Evolutionary conservation across 2,797 vertebrate genomes (phyloP).

Genomic region (Staurois parvus): DNA sequence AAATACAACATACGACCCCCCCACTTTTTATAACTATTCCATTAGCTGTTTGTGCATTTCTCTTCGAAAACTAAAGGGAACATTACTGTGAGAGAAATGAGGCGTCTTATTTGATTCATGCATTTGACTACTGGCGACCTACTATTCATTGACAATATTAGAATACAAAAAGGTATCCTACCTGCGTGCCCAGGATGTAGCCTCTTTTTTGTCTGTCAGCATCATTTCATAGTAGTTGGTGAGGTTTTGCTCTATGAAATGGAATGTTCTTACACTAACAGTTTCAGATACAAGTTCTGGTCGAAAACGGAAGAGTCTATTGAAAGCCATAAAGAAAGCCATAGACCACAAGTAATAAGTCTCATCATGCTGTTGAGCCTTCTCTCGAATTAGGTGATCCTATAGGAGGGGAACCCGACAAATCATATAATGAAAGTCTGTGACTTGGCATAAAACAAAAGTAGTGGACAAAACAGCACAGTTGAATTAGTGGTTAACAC

Average conservation of each 20-base stretch:
- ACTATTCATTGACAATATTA: background rate
- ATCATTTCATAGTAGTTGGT: constrained; percentile 97
- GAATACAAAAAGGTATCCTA: constrained; percentile 64
- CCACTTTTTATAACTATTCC: too few relatives aligned
- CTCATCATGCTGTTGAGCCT: constrained; percentile 91
- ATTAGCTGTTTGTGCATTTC: too few relatives aligned
- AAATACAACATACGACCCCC: too few relatives aligned
- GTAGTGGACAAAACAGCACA: too few relatives aligned
- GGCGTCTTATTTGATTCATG: too few relatives aligned
- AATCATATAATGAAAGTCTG: background rate
- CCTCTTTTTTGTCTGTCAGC: constrained; percentile 89
- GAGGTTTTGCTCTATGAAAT: constrained; percentile 94
- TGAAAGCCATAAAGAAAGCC: constrained; percentile 98
- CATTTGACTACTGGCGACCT: too few relatives aligned
- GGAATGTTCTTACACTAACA: constrained; percentile 88
- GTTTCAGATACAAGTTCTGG: constrained; percentile 94
- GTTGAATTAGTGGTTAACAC: too few relatives aligned
- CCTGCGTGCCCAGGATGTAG: constrained; percentile 91
- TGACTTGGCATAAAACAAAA: too few relatives aligned
- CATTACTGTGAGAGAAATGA: too few relatives aligned
- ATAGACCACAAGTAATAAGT: constrained; percentile 95
- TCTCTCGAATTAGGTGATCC: constrained; percentile 90
- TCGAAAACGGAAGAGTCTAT: constrained; percentile 86
- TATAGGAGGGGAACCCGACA: constrained; percentile 63
- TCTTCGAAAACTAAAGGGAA: too few relatives aligned